phyloP scores from a whole-genome alignment of 2,888 invertebrate genomes.

The Pristionchus japonicus region DNA sequence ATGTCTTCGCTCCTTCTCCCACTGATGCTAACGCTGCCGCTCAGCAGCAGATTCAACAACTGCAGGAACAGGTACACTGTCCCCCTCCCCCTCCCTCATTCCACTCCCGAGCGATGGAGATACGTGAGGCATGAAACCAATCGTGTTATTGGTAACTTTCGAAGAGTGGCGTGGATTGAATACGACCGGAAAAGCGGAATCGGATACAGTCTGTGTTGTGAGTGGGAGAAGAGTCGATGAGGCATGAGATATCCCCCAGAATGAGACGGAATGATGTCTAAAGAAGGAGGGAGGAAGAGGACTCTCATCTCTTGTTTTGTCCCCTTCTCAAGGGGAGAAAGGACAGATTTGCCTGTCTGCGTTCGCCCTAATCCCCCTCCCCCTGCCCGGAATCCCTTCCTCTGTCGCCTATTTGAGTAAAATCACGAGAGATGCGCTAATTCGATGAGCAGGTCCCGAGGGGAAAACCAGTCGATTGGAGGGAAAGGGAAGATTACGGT shows the following conservation, averaged over 20 bases:
- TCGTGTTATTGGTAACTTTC: constrained; percentile 2
- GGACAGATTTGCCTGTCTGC: not conserved
- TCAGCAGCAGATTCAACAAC: constrained; percentile 72
- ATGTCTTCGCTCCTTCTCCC: constrained; percentile 56
- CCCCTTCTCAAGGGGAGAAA: not conserved
- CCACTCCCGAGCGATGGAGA: not conserved
- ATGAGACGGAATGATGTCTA: not conserved
- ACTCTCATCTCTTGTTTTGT: not conserved
- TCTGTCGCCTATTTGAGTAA: not conserved
- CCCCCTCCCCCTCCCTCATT: not conserved
- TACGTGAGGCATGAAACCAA: constrained; percentile 10
- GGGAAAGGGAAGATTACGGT: constrained; percentile 1
- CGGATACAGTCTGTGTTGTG: not conserved
- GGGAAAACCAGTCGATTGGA: not conserved
- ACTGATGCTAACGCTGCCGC: constrained; percentile 67
- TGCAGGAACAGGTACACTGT: constrained; percentile 64
- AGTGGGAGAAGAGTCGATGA: not conserved
- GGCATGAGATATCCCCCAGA: not conserved
- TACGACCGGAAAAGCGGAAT: not conserved
- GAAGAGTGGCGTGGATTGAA: not conserved
- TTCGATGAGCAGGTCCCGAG: not conserved
- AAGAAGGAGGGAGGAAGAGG: not conserved
- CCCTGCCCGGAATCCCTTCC: not conserved
- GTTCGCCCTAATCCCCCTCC: not conserved
- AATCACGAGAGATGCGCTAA: not conserved